Evolutionary conservation across 2,113 vertebrate genomes (phyloP).

Genomic region (Oryzias javanicus): DNA sequence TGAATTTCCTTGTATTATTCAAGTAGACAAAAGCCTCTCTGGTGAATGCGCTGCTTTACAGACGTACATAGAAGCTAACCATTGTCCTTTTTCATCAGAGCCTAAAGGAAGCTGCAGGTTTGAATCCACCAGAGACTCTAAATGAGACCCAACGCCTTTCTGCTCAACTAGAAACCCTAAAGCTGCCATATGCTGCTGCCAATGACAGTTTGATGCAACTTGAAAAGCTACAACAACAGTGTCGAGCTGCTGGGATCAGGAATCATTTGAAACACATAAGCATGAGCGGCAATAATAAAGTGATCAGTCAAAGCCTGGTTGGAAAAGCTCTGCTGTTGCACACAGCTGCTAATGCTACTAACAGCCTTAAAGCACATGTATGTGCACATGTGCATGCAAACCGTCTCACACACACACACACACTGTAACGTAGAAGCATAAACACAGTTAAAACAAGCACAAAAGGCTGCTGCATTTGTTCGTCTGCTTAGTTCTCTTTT

Average conservation of each 20-base stretch:
- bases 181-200: too few species aligned
- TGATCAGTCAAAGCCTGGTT: conserved; percentile 47
- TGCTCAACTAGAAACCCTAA: too few species aligned
- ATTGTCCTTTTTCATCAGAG: too few species aligned
- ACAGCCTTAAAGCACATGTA: conserved; percentile 20
- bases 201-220: too few species aligned
- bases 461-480: conserved; percentile 60
- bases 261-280: conserved; percentile 12
- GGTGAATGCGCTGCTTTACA: too few species aligned
- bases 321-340: conserved; percentile 14
- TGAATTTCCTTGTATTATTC: too few species aligned
- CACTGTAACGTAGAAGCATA: conserved; percentile 4
- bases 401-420: conserved; percentile 1
- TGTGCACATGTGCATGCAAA: neutral
- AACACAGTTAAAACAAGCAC: conserved; percentile 46
- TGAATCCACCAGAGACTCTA: too few species aligned
- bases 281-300: neutral
- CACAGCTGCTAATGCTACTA: neutral
- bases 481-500: conserved; percentile 36
- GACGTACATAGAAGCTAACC: too few species aligned
- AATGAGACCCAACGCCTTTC: too few species aligned
- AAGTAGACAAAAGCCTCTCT: too few species aligned
- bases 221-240: too few species aligned
- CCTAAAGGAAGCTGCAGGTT: too few species aligned
- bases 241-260: conserved; percentile 22